Base-by-base conservation (phyloP, 2,113 vertebrate species). In the Boleophthalmus pectinirostris region DNA sequence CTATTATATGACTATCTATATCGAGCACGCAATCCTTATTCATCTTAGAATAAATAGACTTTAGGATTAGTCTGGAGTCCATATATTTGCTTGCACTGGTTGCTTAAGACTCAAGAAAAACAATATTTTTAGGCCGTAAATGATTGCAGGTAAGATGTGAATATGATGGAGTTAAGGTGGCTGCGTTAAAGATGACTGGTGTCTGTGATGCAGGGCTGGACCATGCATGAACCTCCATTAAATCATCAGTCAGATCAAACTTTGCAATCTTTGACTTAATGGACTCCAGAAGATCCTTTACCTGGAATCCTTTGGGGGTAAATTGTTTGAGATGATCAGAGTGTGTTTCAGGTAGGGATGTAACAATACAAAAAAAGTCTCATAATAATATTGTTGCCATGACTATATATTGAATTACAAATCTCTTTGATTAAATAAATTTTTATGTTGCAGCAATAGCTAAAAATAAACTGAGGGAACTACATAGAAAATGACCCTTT, bases 31-130 rank as follows among this genome's bases (percentile, higher is more conserved):
- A 38, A 20, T 64, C 61, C 58, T 61, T 43, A 38, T 64, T 64
- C 61, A 64, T 64, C 18, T 38, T 43, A 38, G 61, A 13, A 20
- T 64, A 64, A 64, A 64, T 38, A 43, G 20, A 35, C 61, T 64
- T 64, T 43, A 33, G 20, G 61, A 61, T 61, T 33, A 61, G 25
- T 3, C 14, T 61, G 24, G 58, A 38, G 61, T 64, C 33, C 56
- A 25, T 20, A n/a, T 64, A 15, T n/a, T 0, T 20, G 5, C 38
- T 64, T 64, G 33, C 61, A 64, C 43, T 21, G 61, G 61, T n/a
- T 43, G 29, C 61, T 21, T 35, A 38, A 33, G 33, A 12, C 18
- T n/a, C 18, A 64, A 12, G 20, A 21, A 64, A 43, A 38, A 3
- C 60, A 3, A 64, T 20, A 60, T 60, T 60, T 29, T 60, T 29